Evolutionary conservation across 2,113 vertebrate genomes (phyloP).

Genomic region (Mormyrus iriodes): DNA sequence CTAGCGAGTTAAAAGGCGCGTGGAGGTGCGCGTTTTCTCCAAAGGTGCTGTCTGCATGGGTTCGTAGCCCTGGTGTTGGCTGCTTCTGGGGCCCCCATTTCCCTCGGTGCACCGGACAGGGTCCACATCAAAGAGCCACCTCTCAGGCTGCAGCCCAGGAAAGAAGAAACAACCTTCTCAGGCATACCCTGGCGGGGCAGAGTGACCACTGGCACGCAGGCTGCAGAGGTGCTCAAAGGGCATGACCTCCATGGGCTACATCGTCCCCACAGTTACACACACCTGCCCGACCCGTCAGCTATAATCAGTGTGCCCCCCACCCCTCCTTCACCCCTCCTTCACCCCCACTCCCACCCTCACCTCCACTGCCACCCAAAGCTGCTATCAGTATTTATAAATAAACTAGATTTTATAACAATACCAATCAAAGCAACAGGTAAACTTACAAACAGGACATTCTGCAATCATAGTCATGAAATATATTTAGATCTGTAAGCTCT

Average conservation of each 20-base stretch:
- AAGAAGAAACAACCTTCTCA: not conserved
- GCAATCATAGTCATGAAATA: not conserved
- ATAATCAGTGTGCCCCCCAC: not conserved
- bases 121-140: slow-evolving; percentile 12
- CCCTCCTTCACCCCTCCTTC: too few species aligned
- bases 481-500: not conserved
- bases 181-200: not conserved
- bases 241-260: not conserved
- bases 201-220: not conserved
- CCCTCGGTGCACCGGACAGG: not conserved
- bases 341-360: not conserved
- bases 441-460: not conserved
- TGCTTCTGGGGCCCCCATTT: not conserved
- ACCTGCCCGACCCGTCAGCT: not conserved
- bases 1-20: not conserved
- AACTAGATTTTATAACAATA: not conserved
- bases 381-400: not conserved
- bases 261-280: not conserved
- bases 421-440: not conserved
- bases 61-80: not conserved
- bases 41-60: not conserved
- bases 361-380: not conserved
- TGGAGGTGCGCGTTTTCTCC: not conserved
- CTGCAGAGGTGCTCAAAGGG: not conserved
- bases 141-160: not conserved